Base-by-base conservation (phyloP, 2,888 invertebrate species). In the Standfussiana lucernea region DNA sequence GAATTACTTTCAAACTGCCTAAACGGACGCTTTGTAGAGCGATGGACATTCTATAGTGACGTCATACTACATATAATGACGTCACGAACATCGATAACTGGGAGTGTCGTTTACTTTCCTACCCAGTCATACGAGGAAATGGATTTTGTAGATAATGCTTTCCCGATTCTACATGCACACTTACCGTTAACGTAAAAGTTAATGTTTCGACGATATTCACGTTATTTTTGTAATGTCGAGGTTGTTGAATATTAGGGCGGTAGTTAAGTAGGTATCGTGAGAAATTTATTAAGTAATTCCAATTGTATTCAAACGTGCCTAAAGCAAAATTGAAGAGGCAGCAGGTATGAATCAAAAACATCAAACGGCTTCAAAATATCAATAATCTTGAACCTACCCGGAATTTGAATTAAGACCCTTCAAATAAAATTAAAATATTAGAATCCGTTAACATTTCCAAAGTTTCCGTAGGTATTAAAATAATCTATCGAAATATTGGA, bases 151-250 rank as follows among this genome's bases (percentile, higher is more conserved):
- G 71, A 75, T 76, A 76, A 78, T 78, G 78, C 75, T 85, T 79
- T 81, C 45, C 64, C 79, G 77, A 79, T 87, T 83, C 72, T 82
- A 83, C 82, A 82, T 67, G 24, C 35, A 42, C 35, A 76, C 18
- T 81, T 87, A 83, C 73, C 76, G 78, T 75, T 82, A 81, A 88
- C 88, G 81, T 91, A 88, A 92, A 89, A 83, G 85, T 89, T 90
- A 86, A 92, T 85, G 70, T 81, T 82, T 80, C 78, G 73, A 86
- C 89, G 73, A 89, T 88, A 90, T 89, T 86, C 70, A 83, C 89
- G 89, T 88, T 90, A 91, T 81, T 88, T 62, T 45, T 42, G 77
- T n/a, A 6, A 18, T 53, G 15, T 35, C 15, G 28, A 15, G 28
- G 21, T 7, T 15, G 24, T 80, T 40, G 4, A 15, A 5, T 8